Percentiles rank a stretch among this genome's conserved stretches.
phyloP scores from a whole-genome alignment of 1,140 invertebrate genomes.

The Nasonia giraulti region DNA sequence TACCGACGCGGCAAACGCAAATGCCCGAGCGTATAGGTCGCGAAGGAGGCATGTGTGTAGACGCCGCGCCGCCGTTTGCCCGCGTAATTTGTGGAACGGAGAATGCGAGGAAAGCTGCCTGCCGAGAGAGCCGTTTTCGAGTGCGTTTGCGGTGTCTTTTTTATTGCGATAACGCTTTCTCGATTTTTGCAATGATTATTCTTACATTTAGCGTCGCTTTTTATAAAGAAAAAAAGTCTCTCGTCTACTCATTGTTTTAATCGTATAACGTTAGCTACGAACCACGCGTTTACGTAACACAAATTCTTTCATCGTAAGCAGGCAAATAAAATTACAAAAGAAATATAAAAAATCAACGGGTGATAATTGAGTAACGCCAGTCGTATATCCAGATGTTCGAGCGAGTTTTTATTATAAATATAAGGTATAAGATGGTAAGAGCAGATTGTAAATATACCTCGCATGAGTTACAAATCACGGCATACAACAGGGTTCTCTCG shows the following conservation, averaged over 20 bases:
- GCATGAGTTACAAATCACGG: constrained; percentile 38
- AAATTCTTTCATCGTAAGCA: too few species aligned
- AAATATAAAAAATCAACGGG: neutral
- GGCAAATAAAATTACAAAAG: neutral
- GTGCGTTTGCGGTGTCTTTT: neutral
- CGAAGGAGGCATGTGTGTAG: neutral
- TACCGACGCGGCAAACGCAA: neutral
- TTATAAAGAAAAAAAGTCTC: too few species aligned
- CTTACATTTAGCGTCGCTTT: too few species aligned
- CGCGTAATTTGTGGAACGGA: neutral
- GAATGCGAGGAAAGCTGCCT: neutral
- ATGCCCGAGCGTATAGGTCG: neutral
- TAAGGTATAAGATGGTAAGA: constrained; percentile 41
- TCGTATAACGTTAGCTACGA: too few species aligned
- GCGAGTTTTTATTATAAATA: constrained; percentile 50
- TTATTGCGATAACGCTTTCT: neutral
- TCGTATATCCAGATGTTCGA: constrained; percentile 29
- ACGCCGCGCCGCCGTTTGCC: neutral
- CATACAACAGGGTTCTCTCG: constrained; percentile 31
- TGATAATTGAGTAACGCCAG: neutral
- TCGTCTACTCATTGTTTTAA: too few species aligned
- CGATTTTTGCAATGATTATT: too few species aligned
- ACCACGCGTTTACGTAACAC: too few species aligned
- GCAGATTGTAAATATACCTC: constrained; percentile 42
- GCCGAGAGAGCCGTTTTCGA: neutral